Evolutionary conservation across 1,140 invertebrate species (phyloP), one percentile per base, ranked within the genome.

Genomic region (Cyclina sinensis): DNA sequence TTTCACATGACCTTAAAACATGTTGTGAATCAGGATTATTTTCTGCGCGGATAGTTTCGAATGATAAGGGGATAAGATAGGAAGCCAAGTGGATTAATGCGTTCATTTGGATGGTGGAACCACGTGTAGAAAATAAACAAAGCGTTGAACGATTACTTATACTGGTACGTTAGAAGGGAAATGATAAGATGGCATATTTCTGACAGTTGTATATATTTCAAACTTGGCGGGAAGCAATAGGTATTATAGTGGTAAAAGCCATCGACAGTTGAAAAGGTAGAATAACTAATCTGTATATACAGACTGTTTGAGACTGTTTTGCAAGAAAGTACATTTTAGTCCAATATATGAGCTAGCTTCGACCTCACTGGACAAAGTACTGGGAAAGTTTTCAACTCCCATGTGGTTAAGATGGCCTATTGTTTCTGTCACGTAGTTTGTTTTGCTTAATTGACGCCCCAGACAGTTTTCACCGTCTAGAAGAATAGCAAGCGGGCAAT

Each of bases 41-140:
- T 78, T 48, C 43, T 51, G 48, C 46, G 30, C 46, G 46, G 30
- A 21, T 78, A 32, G 74, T 54, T 78, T 51, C 27, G 24, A n/a
- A 54, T 78, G 74, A 78, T 78, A 78, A 30, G 43, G 11, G 27
- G 43, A 27, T 48, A 57, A 51, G 62, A 70, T 73, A 68, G 82
- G 39, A 84, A 82, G 59, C 32, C 48, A 39, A 70, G 82, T 39
- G 82, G 82, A 84, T 84, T 84, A 84, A 84, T 48, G 4, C 62
- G 46, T 11, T 54, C 35, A 54, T 54, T 73, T 65, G 68, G 11
- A 35, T 27, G 12, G 11, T 84, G 30, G 39, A 48, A 84, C 62
- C 82, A 84, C 82, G 82, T 84, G 82, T 70, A 51, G 62, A 70
- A 84, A 84, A 84, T 84, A 84, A 84, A 84, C 82, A 84, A 73